Percentiles rank a stretch among this genome's conserved stretches.
phyloP scores from a whole-genome alignment of 2,888 invertebrate species.

The Cabera pusaria region DNA sequence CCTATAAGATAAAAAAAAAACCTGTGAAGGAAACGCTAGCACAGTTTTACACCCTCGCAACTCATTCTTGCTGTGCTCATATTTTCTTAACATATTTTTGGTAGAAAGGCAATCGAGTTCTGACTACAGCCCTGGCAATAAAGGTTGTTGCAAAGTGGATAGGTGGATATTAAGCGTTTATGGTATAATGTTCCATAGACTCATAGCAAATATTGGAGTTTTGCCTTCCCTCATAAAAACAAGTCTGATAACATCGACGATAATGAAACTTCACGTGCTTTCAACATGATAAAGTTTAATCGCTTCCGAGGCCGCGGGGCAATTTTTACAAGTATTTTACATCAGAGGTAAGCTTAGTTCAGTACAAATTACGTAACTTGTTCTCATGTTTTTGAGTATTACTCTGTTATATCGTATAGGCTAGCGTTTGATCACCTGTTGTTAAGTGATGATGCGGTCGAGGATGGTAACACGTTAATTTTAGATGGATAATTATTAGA shows the following conservation, averaged over 20 bases:
- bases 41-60: no score
- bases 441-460: no score
- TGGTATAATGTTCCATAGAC: background rate
- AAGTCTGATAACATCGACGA: constrained; percentile 14
- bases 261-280: constrained; percentile 16
- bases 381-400: no score
- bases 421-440: no score
- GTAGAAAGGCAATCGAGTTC: no score
- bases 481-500: no score
- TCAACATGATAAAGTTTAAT: constrained; percentile 8
- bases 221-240: constrained; percentile 10
- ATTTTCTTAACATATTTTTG: no score
- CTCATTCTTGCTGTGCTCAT: no score
- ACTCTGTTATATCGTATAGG: no score
- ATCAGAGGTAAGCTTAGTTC: background rate
- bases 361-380: background rate
- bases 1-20: no score
- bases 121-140: constrained; percentile 10
- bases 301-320: constrained; percentile 2
- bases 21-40: no score
- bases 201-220: constrained; percentile 13
- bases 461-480: no score
- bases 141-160: constrained; percentile 7
- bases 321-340: constrained; percentile 9
- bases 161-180: constrained; percentile 8